Evolutionary conservation across 2,888 invertebrate species (phyloP).

Genomic region (Synergus itoensis): DNA sequence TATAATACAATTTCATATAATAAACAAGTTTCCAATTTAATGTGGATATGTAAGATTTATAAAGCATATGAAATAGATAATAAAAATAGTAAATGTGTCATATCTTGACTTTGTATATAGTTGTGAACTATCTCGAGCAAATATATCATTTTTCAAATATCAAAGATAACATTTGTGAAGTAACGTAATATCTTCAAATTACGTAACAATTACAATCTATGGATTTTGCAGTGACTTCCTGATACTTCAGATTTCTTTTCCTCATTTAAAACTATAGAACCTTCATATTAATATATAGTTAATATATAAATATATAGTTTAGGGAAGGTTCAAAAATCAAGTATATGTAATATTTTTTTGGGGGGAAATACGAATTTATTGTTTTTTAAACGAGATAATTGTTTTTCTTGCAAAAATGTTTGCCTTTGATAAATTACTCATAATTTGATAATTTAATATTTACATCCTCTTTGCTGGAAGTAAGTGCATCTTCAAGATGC

Average conservation of each 20-base stretch:
- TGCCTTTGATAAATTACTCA: too few relatives aligned
- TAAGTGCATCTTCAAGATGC: too few relatives aligned
- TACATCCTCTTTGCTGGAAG: too few relatives aligned
- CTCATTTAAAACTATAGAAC: not conserved
- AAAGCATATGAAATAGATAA: not conserved
- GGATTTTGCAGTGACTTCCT: not conserved
- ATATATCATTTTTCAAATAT: not conserved
- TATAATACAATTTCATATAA: too few relatives aligned
- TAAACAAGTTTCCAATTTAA: not conserved
- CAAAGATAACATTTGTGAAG: slow-evolving; percentile 1
- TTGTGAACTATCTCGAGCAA: not conserved
- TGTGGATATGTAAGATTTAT: not conserved
- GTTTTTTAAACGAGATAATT: too few relatives aligned
- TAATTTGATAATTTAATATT: too few relatives aligned
- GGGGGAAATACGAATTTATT: too few relatives aligned
- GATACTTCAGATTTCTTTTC: not conserved
- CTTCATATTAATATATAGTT: too few relatives aligned
- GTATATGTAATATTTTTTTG: too few relatives aligned
- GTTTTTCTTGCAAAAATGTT: too few relatives aligned
- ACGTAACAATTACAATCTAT: slow-evolving; percentile 14
- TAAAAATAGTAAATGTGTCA: not conserved
- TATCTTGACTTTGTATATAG: not conserved
- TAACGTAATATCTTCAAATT: slow-evolving; percentile 3
- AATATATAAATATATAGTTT: too few relatives aligned
- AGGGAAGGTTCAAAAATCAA: too few relatives aligned